These are phyloP conservation scores for Protodeltote pygarga DNA, from an alignment of 2,888 invertebrate species.

Conservation along the genomic window DNA sequence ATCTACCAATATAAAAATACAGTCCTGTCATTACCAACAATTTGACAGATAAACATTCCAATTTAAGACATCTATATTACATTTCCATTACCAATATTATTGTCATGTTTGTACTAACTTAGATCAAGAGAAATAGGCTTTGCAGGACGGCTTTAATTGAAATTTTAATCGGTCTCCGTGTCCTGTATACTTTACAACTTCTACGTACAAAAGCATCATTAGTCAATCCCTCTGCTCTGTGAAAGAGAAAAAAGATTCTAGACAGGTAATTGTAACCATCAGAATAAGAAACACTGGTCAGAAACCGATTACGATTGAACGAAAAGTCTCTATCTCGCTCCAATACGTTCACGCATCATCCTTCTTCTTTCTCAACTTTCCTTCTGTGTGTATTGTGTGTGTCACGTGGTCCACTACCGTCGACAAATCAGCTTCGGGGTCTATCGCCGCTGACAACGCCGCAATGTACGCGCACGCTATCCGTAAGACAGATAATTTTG, in stretches of 20 bases:
- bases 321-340: constrained; percentile 20
- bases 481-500: constrained; percentile 96
- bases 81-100: constrained; percentile 64
- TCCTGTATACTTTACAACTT: constrained; percentile 2
- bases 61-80: constrained; percentile 17
- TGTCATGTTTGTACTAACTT: constrained; percentile 75
- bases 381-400: constrained; percentile 96
- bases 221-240: constrained; percentile 2
- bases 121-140: constrained; percentile 54
- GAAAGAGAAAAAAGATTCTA: too few species aligned
- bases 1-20: constrained; percentile 9
- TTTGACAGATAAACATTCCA: constrained; percentile 18
- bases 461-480: constrained; percentile 98
- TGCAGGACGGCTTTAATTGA: constrained; percentile 60
- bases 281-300: constrained; percentile 3
- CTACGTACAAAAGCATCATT: not conserved
- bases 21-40: constrained; percentile 3
- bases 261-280: too few species aligned
- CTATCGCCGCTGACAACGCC: constrained; percentile 92
- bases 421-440: constrained; percentile 89
- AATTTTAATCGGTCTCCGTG: constrained; percentile 20
- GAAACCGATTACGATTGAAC: constrained; percentile 43
- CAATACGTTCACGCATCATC: constrained; percentile 87
- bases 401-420: constrained; percentile 95
- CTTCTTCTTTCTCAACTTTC: constrained; percentile 94